These are phyloP conservation scores for Gerris lacustris DNA, from an alignment of 2,888 invertebrate genomes.

Conservation along the genomic window DNA sequence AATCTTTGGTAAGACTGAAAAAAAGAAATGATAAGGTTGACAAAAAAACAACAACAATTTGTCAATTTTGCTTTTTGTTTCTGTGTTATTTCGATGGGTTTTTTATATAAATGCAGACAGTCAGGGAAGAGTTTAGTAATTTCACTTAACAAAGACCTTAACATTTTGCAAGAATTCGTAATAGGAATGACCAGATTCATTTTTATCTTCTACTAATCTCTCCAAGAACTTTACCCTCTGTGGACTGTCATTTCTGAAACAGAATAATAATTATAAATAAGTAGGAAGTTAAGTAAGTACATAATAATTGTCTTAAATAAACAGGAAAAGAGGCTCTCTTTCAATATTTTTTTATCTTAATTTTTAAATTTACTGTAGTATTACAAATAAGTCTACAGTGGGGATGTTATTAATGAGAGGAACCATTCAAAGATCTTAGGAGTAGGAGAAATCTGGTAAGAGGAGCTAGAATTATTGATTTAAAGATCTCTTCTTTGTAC, in stretches of 20 bases:
- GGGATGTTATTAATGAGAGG: no score
- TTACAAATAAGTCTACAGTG: no score
- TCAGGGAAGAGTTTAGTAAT: not conserved
- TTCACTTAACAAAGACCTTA: constrained; percentile 75
- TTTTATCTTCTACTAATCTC: constrained; percentile 83
- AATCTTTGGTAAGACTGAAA: not conserved
- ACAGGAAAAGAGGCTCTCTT: no score
- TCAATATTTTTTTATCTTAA: no score
- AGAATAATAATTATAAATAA: no score
- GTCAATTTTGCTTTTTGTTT: not conserved
- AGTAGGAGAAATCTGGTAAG: no score
- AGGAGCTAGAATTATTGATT: no score
- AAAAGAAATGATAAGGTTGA: not conserved
- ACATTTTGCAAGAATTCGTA: constrained; percentile 96
- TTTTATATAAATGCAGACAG: not conserved
- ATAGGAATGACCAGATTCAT: constrained; percentile 88
- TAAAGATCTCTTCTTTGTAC: no score
- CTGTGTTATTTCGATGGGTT: not conserved
- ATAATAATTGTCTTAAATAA: no score
- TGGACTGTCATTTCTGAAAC: constrained; percentile 79
- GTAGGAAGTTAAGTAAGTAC: no score
- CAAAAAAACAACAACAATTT: not conserved
- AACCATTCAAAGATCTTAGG: no score
- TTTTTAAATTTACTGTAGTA: no score
- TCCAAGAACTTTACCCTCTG: constrained; percentile 70